A percentile compares a stretch with the other conserved stretches of the same genome.
Evolutionary conservation across 92 coral and sea anemone species (phyloP).

Genomic region (Bergia sp.): DNA sequence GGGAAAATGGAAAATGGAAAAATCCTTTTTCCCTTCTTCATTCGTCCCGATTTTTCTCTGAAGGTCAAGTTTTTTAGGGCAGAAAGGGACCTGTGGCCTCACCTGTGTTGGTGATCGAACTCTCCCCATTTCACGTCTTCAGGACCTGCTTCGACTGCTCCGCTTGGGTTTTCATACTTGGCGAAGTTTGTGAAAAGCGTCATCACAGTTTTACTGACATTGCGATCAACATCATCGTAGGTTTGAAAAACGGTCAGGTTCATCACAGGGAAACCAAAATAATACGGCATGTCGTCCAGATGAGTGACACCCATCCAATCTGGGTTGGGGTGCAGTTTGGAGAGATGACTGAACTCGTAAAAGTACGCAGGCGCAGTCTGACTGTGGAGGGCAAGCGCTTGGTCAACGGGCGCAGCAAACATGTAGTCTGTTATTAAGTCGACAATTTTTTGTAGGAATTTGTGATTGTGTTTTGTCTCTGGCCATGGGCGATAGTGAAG

Average conservation of each 20-base stretch:
- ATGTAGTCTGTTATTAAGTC: slow-evolving; percentile 42
- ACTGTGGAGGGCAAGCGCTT: slow-evolving; percentile 52
- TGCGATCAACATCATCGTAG: slow-evolving; percentile 38
- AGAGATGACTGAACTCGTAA: slow-evolving; percentile 47
- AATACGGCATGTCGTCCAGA: neutral
- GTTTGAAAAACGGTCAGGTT: neutral
- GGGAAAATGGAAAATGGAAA: too few relatives aligned
- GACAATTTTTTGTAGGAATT: slow-evolving; percentile 37
- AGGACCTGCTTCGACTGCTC: neutral
- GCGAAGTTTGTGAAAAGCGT: slow-evolving; percentile 53
- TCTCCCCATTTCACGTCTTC: neutral
- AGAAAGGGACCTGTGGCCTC: neutral
- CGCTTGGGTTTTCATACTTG: slow-evolving; percentile 33
- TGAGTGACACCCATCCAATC: slow-evolving; percentile 32
- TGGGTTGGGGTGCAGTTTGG: neutral
- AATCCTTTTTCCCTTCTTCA: too few relatives aligned
- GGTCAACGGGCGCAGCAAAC: slow-evolving; percentile 49
- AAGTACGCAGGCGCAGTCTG: slow-evolving; percentile 47
- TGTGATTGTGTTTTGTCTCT: slow-evolving; percentile 32
- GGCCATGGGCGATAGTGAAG: slow-evolving; percentile 64
- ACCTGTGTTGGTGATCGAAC: slow-evolving; percentile 24
- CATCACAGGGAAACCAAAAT: slow-evolving; percentile 31
- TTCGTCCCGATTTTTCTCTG: too few relatives aligned
- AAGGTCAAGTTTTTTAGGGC: too few relatives aligned
- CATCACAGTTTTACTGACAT: slow-evolving; percentile 51